Conservation (phyloP, 2,797 vertebrate species). For the Tapirus indicus region DNA sequence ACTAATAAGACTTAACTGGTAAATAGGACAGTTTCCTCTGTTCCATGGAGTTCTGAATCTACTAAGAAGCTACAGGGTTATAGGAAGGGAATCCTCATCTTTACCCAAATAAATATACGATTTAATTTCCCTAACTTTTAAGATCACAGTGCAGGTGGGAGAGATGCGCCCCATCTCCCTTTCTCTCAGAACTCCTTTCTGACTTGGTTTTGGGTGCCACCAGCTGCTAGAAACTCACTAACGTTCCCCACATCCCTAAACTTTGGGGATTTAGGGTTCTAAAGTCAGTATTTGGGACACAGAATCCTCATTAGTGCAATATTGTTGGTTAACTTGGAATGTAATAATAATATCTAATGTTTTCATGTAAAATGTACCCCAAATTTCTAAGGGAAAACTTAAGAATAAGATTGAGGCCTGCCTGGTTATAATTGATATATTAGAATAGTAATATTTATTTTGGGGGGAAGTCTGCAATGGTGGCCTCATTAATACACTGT, state of each 20-base stretch:
- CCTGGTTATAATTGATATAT: background rate
- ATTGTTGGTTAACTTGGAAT: background rate
- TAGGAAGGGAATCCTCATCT: background rate
- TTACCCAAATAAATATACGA: background rate
- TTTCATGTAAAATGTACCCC: background rate
- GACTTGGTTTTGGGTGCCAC: background rate
- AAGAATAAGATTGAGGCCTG: background rate
- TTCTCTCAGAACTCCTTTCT: background rate
- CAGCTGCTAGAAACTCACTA: background rate
- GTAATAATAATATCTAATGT: background rate
- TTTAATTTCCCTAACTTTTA: background rate
- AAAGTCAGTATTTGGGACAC: background rate
- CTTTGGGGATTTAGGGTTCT: background rate
- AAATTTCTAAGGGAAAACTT: conserved; percentile 34
- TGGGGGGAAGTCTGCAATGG: background rate
- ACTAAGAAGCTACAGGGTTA: background rate
- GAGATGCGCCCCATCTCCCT: background rate
- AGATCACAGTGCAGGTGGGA: background rate
- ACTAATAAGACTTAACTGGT: background rate
- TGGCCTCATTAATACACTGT: background rate
- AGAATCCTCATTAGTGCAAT: background rate
- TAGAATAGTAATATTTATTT: conserved; percentile 19
- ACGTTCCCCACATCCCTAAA: background rate
- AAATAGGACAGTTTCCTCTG: conserved; percentile 3
- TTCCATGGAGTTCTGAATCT: background rate